Evolutionary conservation across 2,113 vertebrate genomes (phyloP).

Genomic region (Regulus satrapa): DNA sequence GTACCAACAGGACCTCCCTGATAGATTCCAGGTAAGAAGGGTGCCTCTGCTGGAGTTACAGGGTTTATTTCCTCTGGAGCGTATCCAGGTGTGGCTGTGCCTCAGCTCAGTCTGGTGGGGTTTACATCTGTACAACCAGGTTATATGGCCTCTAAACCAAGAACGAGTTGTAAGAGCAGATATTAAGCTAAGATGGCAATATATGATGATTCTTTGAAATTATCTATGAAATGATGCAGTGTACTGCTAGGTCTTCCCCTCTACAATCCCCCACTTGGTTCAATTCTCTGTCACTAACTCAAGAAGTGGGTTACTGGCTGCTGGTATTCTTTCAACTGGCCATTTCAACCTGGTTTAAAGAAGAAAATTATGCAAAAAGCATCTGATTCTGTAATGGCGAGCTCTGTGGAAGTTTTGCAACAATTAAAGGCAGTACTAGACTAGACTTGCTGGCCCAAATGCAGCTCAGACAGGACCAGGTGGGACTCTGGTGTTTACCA

Average conservation of each 20-base stretch:
- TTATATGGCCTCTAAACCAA: not conserved
- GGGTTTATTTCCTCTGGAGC: not conserved
- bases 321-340: not conserved
- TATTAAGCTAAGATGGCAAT: not conserved
- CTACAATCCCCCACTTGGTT: not conserved
- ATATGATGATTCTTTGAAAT: not conserved
- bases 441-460: not conserved
- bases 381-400: not conserved
- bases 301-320: not conserved
- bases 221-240: fast-evolving
- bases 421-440: not conserved
- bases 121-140: not conserved
- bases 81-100: not conserved
- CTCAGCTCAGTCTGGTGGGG: not conserved
- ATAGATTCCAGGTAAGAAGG: conserved; percentile 87
- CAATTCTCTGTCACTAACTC: not conserved
- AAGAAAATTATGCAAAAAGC: not conserved
- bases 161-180: not conserved
- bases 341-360: not conserved
- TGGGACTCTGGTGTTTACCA: not conserved
- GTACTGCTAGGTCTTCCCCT: not conserved
- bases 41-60: not conserved
- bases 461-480: not conserved
- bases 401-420: not conserved
- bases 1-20: conserved; percentile 86